Conservation (phyloP, 2,113 vertebrate species). For the Capra hircus region DNA sequence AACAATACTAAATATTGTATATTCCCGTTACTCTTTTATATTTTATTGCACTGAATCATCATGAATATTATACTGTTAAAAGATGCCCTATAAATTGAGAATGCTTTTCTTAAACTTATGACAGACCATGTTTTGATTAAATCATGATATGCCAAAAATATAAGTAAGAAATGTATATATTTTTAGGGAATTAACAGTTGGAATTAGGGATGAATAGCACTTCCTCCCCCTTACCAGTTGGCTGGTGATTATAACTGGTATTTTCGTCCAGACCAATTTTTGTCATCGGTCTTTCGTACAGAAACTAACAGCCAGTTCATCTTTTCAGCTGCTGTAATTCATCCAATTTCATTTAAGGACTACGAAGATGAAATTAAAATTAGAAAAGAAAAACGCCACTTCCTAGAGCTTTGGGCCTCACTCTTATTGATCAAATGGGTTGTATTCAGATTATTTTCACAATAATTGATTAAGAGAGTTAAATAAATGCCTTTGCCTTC, state of each 20-base stretch:
- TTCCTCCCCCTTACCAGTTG: constrained; percentile 74
- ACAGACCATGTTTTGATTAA: constrained; percentile 65
- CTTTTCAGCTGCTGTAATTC: constrained; percentile 48
- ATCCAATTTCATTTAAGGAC: constrained; percentile 13
- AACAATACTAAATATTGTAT: constrained; percentile 24
- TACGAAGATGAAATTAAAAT: constrained; percentile 3
- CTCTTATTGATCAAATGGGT: background rate
- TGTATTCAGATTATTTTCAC: background rate
- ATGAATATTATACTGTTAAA: constrained; percentile 38
- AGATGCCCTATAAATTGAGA: constrained; percentile 40
- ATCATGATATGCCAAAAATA: constrained; percentile 70
- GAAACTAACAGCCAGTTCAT: constrained; percentile 52
- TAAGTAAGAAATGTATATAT: constrained; percentile 61
- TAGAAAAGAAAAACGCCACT: constrained; percentile 3
- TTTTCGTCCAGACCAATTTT: constrained; percentile 71
- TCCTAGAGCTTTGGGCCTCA: background rate
- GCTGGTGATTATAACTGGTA: constrained; percentile 72
- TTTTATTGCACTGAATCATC: constrained; percentile 15
- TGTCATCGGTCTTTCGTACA: constrained; percentile 56
- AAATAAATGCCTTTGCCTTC: background rate
- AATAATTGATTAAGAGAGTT: background rate
- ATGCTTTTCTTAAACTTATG: constrained; percentile 53
- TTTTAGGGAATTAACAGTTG: constrained; percentile 79
- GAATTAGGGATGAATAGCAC: constrained; percentile 73
- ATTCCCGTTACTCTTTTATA: background rate